A percentile compares a stretch with the other conserved stretches of the same genome.
Evolutionary conservation across 2,113 vertebrate species (phyloP).

Genomic region (Vireo altiloquus): DNA sequence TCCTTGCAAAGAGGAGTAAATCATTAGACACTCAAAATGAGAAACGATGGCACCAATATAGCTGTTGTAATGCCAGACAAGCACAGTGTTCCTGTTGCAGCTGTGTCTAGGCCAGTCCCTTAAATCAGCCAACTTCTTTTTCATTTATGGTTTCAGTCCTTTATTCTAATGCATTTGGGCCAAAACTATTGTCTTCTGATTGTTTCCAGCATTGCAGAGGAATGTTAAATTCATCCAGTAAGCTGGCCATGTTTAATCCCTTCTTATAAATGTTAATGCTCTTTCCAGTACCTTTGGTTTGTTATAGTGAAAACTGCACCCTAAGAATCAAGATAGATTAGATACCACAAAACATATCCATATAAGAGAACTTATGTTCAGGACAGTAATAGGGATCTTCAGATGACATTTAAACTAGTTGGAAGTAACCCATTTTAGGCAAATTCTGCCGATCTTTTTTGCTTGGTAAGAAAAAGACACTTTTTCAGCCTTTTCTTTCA

Average conservation of each 20-base stretch:
- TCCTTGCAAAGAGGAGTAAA: not conserved
- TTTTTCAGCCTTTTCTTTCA: conserved; percentile 9
- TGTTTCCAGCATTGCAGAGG: not conserved
- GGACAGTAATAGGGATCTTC: not conserved
- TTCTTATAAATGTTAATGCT: not conserved
- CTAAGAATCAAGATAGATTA: not conserved
- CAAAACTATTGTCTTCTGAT: not conserved
- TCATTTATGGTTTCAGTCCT: not conserved
- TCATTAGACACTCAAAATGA: not conserved
- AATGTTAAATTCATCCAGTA: not conserved
- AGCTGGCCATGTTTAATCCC: not conserved
- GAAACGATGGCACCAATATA: not conserved
- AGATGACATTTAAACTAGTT: not conserved
- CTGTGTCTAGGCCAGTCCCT: not conserved
- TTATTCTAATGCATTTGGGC: not conserved
- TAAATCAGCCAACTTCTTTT: not conserved
- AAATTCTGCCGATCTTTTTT: not conserved
- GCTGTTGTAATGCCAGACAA: not conserved
- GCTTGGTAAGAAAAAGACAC: not conserved
- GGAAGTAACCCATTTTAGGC: not conserved
- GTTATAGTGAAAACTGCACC: not conserved
- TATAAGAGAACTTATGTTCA: not conserved
- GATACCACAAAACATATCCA: not conserved
- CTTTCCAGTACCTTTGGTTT: not conserved
- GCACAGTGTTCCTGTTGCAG: not conserved